These are phyloP conservation scores for Aphyosemion australe DNA, from an alignment of 2,113 vertebrate species.

Conservation along the genomic window DNA sequence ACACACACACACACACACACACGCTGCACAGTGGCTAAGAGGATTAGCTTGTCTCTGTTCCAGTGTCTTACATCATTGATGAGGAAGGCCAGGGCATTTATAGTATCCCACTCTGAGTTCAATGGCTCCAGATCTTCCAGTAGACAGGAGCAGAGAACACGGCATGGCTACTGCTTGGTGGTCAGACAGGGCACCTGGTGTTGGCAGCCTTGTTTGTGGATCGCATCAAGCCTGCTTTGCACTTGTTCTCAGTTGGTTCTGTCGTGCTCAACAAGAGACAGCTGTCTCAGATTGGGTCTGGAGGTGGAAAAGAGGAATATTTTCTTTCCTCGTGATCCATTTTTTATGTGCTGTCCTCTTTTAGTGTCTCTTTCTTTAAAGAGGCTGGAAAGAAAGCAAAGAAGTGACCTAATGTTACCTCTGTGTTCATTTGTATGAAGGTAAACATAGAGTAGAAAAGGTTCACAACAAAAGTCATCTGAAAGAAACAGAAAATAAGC, in stretches of 20 bases:
- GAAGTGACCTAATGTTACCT: constrained; percentile 13
- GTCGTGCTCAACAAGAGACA: constrained; percentile 49
- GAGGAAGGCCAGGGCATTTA: constrained; percentile 75
- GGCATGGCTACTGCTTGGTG: constrained; percentile 38
- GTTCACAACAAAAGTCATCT: not conserved
- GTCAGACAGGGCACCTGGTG: constrained; percentile 46
- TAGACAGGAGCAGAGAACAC: constrained; percentile 23
- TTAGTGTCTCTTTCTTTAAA: not conserved
- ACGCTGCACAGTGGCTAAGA: constrained; percentile 68
- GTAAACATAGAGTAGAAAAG: not conserved
- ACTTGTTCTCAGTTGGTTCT: constrained; percentile 36
- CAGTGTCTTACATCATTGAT: constrained; percentile 80
- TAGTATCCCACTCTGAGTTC: constrained; percentile 64
- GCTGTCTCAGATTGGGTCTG: constrained; percentile 16
- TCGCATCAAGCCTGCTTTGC: constrained; percentile 26
- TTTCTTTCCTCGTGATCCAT: constrained; percentile 52
- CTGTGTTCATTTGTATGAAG: not conserved
- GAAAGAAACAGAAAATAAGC: too few relatives aligned
- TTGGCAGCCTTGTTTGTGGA: constrained; percentile 62
- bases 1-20: constrained; percentile 4
- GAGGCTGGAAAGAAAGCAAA: constrained; percentile 1
- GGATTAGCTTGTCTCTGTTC: constrained; percentile 79
- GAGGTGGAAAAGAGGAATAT: constrained; percentile 23
- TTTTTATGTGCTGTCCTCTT: constrained; percentile 27
- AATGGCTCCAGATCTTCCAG: constrained; percentile 52